Conservation (phyloP, 2,797 vertebrate genomes). For the Xenentodon cancila region DNA sequence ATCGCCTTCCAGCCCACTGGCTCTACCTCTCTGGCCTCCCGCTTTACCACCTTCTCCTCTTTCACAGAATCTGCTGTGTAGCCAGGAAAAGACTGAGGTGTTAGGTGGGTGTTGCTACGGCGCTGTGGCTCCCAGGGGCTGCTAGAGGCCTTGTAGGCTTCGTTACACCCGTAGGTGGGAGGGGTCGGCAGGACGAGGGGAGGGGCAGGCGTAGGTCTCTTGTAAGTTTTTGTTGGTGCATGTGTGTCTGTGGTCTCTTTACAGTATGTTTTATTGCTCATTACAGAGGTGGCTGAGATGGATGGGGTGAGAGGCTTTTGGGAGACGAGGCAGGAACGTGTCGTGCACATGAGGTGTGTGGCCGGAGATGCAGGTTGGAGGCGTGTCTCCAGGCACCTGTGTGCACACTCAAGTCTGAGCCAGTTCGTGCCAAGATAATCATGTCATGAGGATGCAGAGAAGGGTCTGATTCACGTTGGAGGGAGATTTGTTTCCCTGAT, state of each 20-base stretch:
- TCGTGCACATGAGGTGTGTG: constrained; percentile 24
- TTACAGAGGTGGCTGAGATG: constrained; percentile 81
- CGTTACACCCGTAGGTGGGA: constrained; percentile 48
- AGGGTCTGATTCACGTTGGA: not conserved
- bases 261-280: constrained; percentile 78
- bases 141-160: constrained; percentile 50
- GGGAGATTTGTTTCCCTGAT: not conserved
- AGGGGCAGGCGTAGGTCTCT: constrained; percentile 29
- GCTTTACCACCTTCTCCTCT: constrained; percentile 74
- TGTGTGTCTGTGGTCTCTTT: constrained; percentile 58
- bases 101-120: constrained; percentile 28
- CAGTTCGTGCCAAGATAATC: not conserved
- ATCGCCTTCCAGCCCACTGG: constrained; percentile 69
- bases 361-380: constrained; percentile 2
- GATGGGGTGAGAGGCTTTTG: constrained; percentile 55
- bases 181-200: constrained; percentile 1
- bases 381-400: constrained; percentile 9
- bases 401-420: accelerated
- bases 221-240: constrained; percentile 33
- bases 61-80: constrained; percentile 69
- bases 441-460: not conserved
- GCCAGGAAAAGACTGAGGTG: constrained; percentile 44
- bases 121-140: constrained; percentile 34
- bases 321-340: constrained; percentile 29
- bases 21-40: constrained; percentile 53